Conservation (phyloP, 1,140 invertebrate genomes). For the Apocrypta bakeri region DNA sequence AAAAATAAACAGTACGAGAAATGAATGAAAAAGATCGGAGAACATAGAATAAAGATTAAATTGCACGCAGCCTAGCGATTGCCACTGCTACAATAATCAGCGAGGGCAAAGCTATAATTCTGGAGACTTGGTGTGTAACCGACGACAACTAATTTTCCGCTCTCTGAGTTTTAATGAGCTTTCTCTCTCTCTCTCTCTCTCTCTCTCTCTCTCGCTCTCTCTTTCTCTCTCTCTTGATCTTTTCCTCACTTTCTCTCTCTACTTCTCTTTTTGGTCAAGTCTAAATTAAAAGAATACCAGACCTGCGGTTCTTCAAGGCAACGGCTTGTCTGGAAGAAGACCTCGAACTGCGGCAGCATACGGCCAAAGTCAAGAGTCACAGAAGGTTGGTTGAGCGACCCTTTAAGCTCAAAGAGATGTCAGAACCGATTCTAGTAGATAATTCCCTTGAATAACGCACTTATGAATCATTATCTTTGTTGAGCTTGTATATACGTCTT, state of each 20-base stretch:
- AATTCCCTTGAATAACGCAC: neutral
- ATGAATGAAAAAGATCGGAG: neutral
- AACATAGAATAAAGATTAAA: neutral
- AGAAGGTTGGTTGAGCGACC: constrained; percentile 2
- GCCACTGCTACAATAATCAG: neutral
- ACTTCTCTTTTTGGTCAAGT: too few relatives aligned
- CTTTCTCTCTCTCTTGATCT: neutral
- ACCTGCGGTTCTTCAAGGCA: constrained; percentile 1
- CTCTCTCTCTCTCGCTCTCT: too few relatives aligned
- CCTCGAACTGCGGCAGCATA: constrained; percentile 27
- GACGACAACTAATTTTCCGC: neutral
- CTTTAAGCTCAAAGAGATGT: neutral
- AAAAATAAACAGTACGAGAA: neutral
- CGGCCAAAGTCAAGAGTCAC: constrained; percentile 31
- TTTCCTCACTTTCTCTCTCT: neutral
- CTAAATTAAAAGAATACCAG: neutral
- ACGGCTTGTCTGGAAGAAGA: constrained; percentile 8
- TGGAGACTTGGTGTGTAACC: neutral
- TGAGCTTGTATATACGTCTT: neutral
- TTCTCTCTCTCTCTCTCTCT: neutral
- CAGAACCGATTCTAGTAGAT: neutral
- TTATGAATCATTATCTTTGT: neutral
- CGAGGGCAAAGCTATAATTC: neutral
- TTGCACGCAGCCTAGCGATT: neutral
- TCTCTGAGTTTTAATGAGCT: neutral